Evolutionary conservation across 2,888 invertebrate species (phyloP), one percentile per base, ranked within the genome.

Genomic region (Hoplodrina ambigua): DNA sequence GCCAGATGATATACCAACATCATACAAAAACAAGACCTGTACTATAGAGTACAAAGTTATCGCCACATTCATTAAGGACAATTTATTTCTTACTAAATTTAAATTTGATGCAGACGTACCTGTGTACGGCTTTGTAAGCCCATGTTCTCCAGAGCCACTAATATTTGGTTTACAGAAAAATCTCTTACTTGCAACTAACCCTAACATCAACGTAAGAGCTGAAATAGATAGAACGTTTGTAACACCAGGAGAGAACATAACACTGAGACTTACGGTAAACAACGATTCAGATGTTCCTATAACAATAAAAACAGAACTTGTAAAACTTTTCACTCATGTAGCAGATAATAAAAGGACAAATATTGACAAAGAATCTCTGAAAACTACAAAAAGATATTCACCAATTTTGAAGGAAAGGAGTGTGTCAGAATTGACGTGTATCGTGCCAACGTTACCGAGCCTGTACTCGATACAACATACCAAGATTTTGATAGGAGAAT

Each of bases 401-500:
- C 70, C 81, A 46, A 75, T 46, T 30, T 44, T 87, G 1, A 77
- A 81, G 33, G 50, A 74, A 2, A 78, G 84, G 6, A 79, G 76
- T 17, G 41, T 74, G 3, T 71, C 72, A 2, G 75, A 76, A 17
- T 37, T 84, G 17, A 55, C 53, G 0, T 79, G 69, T 20, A 33
- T 56, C 0, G 25, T 87, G 0, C 79, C 81, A 13, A 85, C 85
- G 3, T 65, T 74, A 46, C 50, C 71, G 1, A 73, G 75, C 41
- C 44, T 87, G 30, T 85, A 83, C 49, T 83, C 87, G 2, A 83
- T 89, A 61, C 86, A 86, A 52, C 49, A 89, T 63, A 69, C 85
- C 0, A 81, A 75, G 13, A 75, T 88, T 17, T 60, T 88, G 7
- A 63, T 15, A 7, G 81, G 79, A 49, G 81, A 87, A 1, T 89